Evolutionary conservation across 2,888 invertebrate species (phyloP), one percentile per base, ranked within the genome.

Genomic region (Papilio elwesi): DNA sequence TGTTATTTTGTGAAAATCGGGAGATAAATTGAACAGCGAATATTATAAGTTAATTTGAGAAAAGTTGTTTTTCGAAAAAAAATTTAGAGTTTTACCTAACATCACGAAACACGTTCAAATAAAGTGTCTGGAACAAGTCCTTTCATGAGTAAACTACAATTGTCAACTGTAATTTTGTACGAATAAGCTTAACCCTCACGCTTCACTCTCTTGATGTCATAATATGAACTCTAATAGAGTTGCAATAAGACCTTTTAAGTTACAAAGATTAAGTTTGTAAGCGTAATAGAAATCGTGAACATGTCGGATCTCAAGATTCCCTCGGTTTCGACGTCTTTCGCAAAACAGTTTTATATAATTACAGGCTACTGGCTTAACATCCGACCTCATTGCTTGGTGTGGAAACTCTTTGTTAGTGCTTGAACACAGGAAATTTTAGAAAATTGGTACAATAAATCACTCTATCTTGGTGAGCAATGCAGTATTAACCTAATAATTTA

Each of bases 251-350:
- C 62, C 66, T 71, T n/a, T 47, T 53, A 55, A 59, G 43, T 16
- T 62, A 59, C 55, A 47, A 53, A 78, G 10, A 76, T 77, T 80
- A 84, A 85, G 78, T 83, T 84, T 80, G 82, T 79, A 74, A 77
- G 78, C 81, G 77, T 87, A 88, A 89, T 89, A 84, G 85, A 86
- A 88, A 82, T 86, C 87, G 89, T 88, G 89, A 79, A 87, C 80
- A 82, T 82, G 79, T 83, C 78, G 75, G 73, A 69, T 74, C 74
- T 76, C 73, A 66, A 67, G 59, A 82, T 79, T 80, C 76, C 71
- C 74, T 67, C 77, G 76, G 81, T 78, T 81, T 81, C 81, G 79
- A 79, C 81, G 82, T 84, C 79, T 81, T 83, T 86, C 84, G 84
- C 83, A 83, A 85, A 84, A 86, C 80, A 81, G 81, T 76, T 76